phyloP scores from a whole-genome alignment of 2,888 invertebrate species.

The Ochropleura leucogaster region DNA sequence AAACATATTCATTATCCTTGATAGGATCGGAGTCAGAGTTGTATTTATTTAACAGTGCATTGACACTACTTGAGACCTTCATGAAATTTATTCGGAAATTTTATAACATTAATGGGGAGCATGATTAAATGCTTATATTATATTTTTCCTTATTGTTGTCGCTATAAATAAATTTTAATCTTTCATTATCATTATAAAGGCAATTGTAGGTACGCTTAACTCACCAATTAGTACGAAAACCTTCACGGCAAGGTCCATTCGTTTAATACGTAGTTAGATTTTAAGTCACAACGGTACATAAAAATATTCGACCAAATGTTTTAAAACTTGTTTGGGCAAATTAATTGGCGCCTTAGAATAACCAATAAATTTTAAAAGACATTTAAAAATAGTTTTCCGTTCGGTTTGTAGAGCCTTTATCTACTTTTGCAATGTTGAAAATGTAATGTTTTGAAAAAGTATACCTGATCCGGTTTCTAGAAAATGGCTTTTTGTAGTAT shows the following conservation, averaged over 20 bases:
- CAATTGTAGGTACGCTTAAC: neutral
- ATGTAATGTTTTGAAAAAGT: no score
- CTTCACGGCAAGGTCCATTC: constrained; percentile 25
- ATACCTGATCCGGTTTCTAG: neutral
- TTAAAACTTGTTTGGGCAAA: constrained; percentile 8
- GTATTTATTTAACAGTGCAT: constrained; percentile 38
- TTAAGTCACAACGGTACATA: constrained; percentile 2
- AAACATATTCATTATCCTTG: constrained; percentile 39
- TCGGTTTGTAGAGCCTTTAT: neutral
- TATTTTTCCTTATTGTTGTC: neutral
- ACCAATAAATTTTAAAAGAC: constrained; percentile 5
- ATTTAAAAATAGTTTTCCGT: neutral
- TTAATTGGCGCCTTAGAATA: constrained; percentile 14
- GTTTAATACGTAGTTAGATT: neutral
- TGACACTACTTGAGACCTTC: constrained; percentile 40
- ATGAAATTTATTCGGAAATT: constrained; percentile 5
- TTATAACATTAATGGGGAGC: neutral
- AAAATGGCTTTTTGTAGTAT: neutral
- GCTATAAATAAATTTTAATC: constrained; percentile 2
- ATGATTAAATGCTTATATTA: constrained; percentile 3
- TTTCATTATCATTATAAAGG: neutral
- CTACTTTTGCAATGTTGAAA: neutral
- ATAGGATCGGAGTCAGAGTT: constrained; percentile 20
- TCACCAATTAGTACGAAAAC: neutral
- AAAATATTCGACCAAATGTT: neutral